Conservation (phyloP, 2,888 invertebrate species). For the Polymixis lichenea region DNA sequence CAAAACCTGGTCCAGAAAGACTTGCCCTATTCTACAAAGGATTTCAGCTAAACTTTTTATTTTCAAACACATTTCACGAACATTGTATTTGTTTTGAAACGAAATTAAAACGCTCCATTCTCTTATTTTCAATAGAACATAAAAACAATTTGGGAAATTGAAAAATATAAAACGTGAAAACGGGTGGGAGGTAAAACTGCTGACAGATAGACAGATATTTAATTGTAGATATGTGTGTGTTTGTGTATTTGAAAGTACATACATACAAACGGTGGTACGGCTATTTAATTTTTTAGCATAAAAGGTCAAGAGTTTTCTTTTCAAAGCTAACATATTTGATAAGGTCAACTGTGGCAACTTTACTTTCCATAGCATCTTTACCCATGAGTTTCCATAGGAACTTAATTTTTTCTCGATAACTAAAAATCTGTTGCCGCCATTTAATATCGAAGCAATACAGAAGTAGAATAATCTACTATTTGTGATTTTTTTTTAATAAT, state of each 20-base stretch:
- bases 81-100: conserved; percentile 3
- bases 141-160: conserved; percentile 58
- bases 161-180: conserved; percentile 56
- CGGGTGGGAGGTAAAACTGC: conserved; percentile 50
- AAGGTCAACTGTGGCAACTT: too few species aligned
- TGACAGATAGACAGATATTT: conserved; percentile 62
- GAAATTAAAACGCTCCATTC: conserved; percentile 24
- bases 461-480: too few species aligned
- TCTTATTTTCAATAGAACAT: background rate
- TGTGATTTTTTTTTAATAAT: too few species aligned
- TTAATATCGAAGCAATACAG: too few species aligned
- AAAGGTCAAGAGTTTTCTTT: too few species aligned
- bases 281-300: too few species aligned
- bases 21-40: background rate
- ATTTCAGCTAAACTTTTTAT: background rate
- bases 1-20: background rate
- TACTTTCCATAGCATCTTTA: too few species aligned
- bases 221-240: conserved; percentile 30
- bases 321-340: too few species aligned
- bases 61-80: conserved; percentile 5
- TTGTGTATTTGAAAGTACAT: background rate
- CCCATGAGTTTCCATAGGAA: too few species aligned
- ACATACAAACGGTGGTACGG: too few species aligned
- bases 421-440: too few species aligned
- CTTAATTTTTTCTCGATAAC: too few species aligned